These are phyloP conservation scores for Lasioglossum oenotherae DNA, from an alignment of 2,888 invertebrate species.

Conservation along the genomic window DNA sequence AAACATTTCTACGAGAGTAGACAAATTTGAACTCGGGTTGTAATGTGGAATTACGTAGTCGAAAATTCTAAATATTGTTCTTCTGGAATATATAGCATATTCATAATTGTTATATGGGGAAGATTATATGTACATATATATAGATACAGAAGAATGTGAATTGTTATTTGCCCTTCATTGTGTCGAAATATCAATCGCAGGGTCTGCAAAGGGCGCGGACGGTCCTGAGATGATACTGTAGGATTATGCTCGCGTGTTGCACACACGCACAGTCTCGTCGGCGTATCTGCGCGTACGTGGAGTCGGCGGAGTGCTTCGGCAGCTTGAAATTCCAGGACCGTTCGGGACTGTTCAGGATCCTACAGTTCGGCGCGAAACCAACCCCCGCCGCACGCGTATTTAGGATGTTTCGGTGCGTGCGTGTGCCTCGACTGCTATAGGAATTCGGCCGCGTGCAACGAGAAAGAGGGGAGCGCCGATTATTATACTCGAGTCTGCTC, in stretches of 20 bases:
- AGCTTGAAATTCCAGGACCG: conserved; percentile 68
- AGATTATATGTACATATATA: too few relatives aligned
- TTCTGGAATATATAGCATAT: neutral
- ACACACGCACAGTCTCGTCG: conserved; percentile 6
- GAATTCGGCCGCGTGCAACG: conserved; percentile 45
- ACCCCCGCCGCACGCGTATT: conserved; percentile 46
- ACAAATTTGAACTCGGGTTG: neutral
- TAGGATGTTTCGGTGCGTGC: conserved; percentile 48
- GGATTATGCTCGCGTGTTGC: conserved; percentile 16
- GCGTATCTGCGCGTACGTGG: conserved; percentile 27
- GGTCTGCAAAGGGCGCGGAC: neutral
- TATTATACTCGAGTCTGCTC: conserved; percentile 33
- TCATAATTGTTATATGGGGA: too few relatives aligned
- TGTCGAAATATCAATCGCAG: neutral
- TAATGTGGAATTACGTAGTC: neutral
- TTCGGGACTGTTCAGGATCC: conserved; percentile 61
- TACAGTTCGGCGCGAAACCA: conserved; percentile 66
- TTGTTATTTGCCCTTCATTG: neutral
- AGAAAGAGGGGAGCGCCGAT: conserved; percentile 32
- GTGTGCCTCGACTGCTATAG: conserved; percentile 36
- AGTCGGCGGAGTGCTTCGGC: conserved; percentile 50
- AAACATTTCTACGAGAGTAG: neutral
- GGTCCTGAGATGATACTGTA: neutral
- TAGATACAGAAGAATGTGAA: neutral
- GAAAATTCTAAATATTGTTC: neutral